Evolutionary conservation across 1,140 invertebrate species (phyloP), one percentile per base, ranked within the genome.

Genomic region (Gryllus bimaculatus): DNA sequence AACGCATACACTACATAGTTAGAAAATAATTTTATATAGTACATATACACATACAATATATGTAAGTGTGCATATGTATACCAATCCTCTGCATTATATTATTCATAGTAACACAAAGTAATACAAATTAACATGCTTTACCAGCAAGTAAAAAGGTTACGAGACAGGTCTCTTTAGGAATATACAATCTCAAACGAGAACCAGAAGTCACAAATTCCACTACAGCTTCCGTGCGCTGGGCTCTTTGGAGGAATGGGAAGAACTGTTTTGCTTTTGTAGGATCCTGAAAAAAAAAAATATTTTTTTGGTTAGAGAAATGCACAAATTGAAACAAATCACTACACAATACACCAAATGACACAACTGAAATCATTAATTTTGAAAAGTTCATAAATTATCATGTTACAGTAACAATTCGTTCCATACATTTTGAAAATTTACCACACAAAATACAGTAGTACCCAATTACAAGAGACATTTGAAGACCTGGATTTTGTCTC

Each of bases 161-260:
- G 48, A 99, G 87, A 82, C 96, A 95, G 79, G 96, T 97, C 83
- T 99, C 97, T 85, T 97, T 97, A 0, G 97, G 95, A 77, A 99
- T 91, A 85, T 94, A 99, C 0, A 99, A 83, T 82, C 98, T 91
- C 75, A 99, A 87, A 54, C 98, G 89, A 2, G 96, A 98, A 7
- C 96, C 97, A 83, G 95, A 97, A 0, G 96, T 94, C 6, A 99
- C 95, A 86, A 97, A 99, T 85, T 99, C 98, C 6, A 98, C 96
- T 18, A 97, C 90, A 15, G 92, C 97, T 84, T 98, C 95, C 26
- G 93, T 93, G 81, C 93, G 85, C 8, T 93, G 85, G 89, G 93
- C 93, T 82, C 97, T 89, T 86, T 97, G 95, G 78, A 99, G 89
- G 81, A 95, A 96, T 48, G 97, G 94, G 81, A 99, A 88, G 86